phyloP scores from a whole-genome alignment of 2,888 invertebrate species.

The Ophraella communa region DNA sequence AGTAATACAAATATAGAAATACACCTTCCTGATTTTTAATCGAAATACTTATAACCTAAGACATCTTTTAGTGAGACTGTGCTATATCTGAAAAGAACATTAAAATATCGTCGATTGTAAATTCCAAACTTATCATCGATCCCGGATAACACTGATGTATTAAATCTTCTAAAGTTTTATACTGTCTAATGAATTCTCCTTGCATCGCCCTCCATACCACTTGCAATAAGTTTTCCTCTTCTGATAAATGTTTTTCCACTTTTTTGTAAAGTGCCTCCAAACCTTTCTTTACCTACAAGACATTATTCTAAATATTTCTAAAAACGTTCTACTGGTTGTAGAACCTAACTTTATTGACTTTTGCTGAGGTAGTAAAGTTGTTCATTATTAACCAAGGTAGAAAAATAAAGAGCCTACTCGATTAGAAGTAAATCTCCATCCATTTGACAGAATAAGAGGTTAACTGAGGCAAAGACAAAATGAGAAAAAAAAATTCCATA shows the following conservation, averaged over 20 bases:
- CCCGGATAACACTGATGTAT: constrained; percentile 97
- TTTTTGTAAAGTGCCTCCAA: constrained; percentile 92
- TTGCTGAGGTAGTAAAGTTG: too few relatives aligned
- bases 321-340: too few relatives aligned
- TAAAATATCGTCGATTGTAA: constrained; percentile 93
- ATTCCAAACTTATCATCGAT: constrained; percentile 91
- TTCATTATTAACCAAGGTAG: too few relatives aligned
- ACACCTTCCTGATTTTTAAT: too few relatives aligned
- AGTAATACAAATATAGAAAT: too few relatives aligned
- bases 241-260: constrained; percentile 96
- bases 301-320: not conserved
- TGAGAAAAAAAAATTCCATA: too few relatives aligned
- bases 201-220: constrained; percentile 99
- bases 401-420: too few relatives aligned
- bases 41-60: too few relatives aligned
- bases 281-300: constrained; percentile 82
- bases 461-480: too few relatives aligned
- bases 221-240: constrained; percentile 91
- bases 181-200: constrained; percentile 97
- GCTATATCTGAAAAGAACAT: constrained; percentile 99
- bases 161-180: constrained; percentile 89
- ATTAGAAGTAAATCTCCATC: too few relatives aligned
- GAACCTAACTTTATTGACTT: too few relatives aligned
- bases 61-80: constrained; percentile 76
- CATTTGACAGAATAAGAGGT: too few relatives aligned